phyloP scores from a whole-genome alignment of 1,140 invertebrate species.

The Drosophila sulfurigaster region DNA sequence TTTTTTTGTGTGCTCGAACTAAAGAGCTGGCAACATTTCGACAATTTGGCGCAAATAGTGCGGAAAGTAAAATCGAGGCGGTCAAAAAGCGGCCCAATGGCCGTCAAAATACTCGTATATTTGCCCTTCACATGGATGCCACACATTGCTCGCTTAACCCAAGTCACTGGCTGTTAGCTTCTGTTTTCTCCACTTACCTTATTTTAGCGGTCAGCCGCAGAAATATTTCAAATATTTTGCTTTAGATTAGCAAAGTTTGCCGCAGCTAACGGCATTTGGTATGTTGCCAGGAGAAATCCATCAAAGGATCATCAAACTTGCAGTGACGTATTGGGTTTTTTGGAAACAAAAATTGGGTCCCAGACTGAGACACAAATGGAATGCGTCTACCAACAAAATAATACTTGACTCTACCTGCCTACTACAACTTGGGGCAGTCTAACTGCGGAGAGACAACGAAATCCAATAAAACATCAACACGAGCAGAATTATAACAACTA shows the following conservation, averaged over 20 bases:
- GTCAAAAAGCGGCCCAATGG: conserved; percentile 41
- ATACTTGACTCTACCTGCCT: conserved; percentile 7
- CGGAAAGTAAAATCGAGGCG: conserved; percentile 35
- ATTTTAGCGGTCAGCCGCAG: conserved; percentile 6
- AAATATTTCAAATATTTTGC: conserved; percentile 69
- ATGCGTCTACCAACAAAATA: conserved; percentile 55
- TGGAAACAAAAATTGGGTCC: conserved; percentile 10
- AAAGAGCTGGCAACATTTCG: conserved; percentile 45
- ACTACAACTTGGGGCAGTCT: conserved; percentile 5
- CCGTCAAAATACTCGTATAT: conserved; percentile 34
- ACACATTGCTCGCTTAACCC: conserved; percentile 60
- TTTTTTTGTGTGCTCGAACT: conserved; percentile 59
- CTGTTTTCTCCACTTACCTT: conserved; percentile 5
- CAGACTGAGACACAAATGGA: conserved; percentile 37
- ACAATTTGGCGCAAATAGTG: conserved; percentile 76
- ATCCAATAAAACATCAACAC: conserved; percentile 80
- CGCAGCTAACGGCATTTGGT: conserved; percentile 69
- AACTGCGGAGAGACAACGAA: conserved; percentile 23
- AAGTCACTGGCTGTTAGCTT: conserved; percentile 11
- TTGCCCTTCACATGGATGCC: conserved; percentile 68
- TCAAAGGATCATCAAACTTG: conserved; percentile 78
- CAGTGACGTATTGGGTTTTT: conserved; percentile 70
- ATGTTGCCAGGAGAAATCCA: conserved; percentile 59
- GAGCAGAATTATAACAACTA: conserved; percentile 80
- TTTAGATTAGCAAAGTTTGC: conserved; percentile 68